Base-by-base conservation (phyloP, 2,113 vertebrate species). In the Ceyx melanurus region DNA sequence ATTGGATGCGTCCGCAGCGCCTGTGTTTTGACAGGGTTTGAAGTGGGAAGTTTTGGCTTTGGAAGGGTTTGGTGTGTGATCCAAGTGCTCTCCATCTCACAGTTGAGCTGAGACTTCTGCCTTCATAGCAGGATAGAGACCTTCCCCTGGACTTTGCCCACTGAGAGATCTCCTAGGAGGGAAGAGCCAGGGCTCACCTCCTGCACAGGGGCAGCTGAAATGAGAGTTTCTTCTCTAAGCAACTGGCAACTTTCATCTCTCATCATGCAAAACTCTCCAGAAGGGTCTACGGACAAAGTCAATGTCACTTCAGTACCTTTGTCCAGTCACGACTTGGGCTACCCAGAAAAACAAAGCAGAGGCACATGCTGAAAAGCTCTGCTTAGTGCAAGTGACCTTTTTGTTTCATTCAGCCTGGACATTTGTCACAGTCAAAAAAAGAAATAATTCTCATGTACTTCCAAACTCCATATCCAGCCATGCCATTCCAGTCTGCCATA, bases 1-100 rank as follows among this genome's bases (percentile, higher is more conserved):
- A 86, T 92, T 77, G 96, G 91, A 92, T 85, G 92, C 16, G 2
- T 95, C 51, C 33, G 0, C 71, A 23, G 62, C 0, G 60, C 61
- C 91, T 91, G 88, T 82, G 91, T 92, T 94, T 95, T 82, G 95
- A 89, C 89, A 94, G 67, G 86, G 51, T 51, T 87, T 94, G 87
- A 93, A 87, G 89, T 89, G 87, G 89, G 91, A 94, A 93, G 64
- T 79, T 62, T 89, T 94, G 91, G 94, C 89, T 89, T 76, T 45
- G 81, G 77, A 42, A 82, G 67, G 70, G 58, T 83, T 89, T 92
- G 89, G 54, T 53, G 90, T 76, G 78, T 50, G 81, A 94, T 76
- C 71, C 93, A 90, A 89, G 57, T 2, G 0, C 70, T 84, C 45
- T n/a, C 64, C 51, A 15, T 72, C 89, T 77, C 84, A 82, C 5